A percentile compares a stretch with the other conserved stretches of the same genome.
Evolutionary conservation across 2,113 vertebrate species (phyloP).

Genomic region (Callipepla californica): DNA sequence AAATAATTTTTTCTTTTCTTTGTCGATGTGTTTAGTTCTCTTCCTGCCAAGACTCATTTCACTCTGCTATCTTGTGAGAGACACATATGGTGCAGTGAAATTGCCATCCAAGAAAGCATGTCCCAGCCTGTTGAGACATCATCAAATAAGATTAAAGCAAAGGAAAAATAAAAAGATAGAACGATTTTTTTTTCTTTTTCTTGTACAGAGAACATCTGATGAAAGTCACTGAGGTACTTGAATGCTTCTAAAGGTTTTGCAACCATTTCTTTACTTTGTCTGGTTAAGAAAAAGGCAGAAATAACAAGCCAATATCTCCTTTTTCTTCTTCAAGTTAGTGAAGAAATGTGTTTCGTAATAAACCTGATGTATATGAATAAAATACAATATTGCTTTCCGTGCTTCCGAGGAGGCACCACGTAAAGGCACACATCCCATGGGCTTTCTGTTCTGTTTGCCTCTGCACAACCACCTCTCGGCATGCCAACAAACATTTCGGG

Average conservation of each 20-base stretch:
- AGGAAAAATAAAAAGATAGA: slow-evolving; percentile 96
- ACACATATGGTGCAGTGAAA: slow-evolving; percentile 97
- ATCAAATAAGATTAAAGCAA: slow-evolving; percentile 99
- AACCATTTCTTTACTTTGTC: slow-evolving; percentile 83
- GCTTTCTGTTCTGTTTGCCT: not conserved
- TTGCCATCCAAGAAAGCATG: slow-evolving; percentile 98
- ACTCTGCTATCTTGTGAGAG: slow-evolving; percentile 92
- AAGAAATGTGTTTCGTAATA: slow-evolving; percentile 75
- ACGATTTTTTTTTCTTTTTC: slow-evolving; percentile 80
- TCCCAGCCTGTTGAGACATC: slow-evolving; percentile 99
- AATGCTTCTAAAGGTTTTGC: slow-evolving; percentile 85
- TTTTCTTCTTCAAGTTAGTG: slow-evolving; percentile 76
- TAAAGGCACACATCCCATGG: slow-evolving; percentile 1
- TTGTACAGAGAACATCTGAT: slow-evolving; percentile 90
- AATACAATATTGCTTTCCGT: slow-evolving; percentile 71
- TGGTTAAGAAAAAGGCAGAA: slow-evolving; percentile 81
- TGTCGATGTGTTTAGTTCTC: slow-evolving; percentile 88
- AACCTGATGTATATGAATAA: slow-evolving; percentile 79
- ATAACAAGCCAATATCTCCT: slow-evolving; percentile 72
- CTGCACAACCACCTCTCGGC: not conserved
- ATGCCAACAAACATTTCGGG: not conserved
- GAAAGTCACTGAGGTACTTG: slow-evolving; percentile 86
- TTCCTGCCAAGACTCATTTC: slow-evolving; percentile 95
- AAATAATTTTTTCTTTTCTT: slow-evolving; percentile 85
- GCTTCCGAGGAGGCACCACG: slow-evolving; percentile 58